Base-by-base conservation (phyloP, 2,888 invertebrate species). In the Lysandra bellargus region DNA sequence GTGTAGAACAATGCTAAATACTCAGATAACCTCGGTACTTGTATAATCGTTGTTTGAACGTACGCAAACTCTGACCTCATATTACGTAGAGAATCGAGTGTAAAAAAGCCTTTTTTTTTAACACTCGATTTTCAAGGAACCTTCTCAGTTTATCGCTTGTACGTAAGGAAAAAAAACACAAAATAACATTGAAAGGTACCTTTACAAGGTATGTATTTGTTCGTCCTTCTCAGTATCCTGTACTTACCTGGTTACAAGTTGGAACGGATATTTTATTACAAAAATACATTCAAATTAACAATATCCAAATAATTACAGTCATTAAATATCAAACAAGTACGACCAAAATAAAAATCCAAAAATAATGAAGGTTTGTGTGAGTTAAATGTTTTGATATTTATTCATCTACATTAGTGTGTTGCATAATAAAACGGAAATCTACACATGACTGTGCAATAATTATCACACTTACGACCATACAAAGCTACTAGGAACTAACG, bases 401-500 rank as follows among this genome's bases (percentile, higher is more conserved):
- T 44, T 3, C 72, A 78, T 33, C 78, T 80, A 82, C 60, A 79
- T 73, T 60, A 69, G 17, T 73, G 53, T 61, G n/a, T 61, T 78
- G 60, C 44, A 78, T 75, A 60, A 80, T 79, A 79, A 80, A 75
- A 80, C 78, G 77, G 44, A 78, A 69, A 72, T 49, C 69, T 60
- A 78, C 60, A 75, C 61, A 69, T 79, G 61, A 6, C 76, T 9
- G 49, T 23, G 76, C 57, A 76, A 76, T 76, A 57, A 53, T 78
- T 78, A 78, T 40, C 78, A 64, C 64, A 61, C n/a, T 60, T 60
- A 69, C 64, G 12, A 64, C 37, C 33, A 60, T 69, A 79, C 14
- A 64, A 64, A 75, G 40, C 60, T 75, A 75, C 79, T 61, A 75
- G 75, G 79, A 79, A 79, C 69, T 81, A 79, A 79, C 78, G 79